These are phyloP conservation scores for Leptodactylus fallax DNA, from an alignment of 2,797 vertebrate genomes.

Conservation along the genomic window DNA sequence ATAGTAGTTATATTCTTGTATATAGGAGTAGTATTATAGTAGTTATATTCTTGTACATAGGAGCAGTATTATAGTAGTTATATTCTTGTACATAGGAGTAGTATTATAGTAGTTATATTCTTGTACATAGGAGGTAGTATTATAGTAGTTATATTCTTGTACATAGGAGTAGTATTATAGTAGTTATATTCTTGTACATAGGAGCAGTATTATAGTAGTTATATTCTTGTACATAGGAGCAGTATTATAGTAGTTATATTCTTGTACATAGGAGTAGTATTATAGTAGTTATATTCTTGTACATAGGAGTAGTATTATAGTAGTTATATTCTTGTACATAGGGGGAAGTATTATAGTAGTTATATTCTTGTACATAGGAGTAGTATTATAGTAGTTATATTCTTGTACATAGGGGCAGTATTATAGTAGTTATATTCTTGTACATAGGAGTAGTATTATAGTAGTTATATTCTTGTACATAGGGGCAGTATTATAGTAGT, in stretches of 20 bases:
- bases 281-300: no score
- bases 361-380: conserved; percentile 11
- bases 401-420: conserved; percentile 1
- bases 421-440: conserved; percentile 20
- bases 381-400: conserved; percentile 18
- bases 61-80: conserved; percentile 17
- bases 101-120: conserved; percentile 25
- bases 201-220: neutral
- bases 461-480: conserved; percentile 11
- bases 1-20: conserved; percentile 19
- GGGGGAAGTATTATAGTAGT: neutral
- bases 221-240: neutral
- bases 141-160: conserved; percentile 29
- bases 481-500: neutral
- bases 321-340: conserved; percentile 9
- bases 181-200: conserved; percentile 24
- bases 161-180: conserved; percentile 22
- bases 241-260: conserved; percentile 9
- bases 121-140: conserved; percentile 12
- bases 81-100: conserved; percentile 4
- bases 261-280: neutral
- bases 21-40: conserved; percentile 6
- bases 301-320: neutral
- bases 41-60: conserved; percentile 10
- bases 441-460: neutral